Evolutionary conservation across 2,888 invertebrate species (phyloP).

Genomic region (Gandaritis pyraliata): DNA sequence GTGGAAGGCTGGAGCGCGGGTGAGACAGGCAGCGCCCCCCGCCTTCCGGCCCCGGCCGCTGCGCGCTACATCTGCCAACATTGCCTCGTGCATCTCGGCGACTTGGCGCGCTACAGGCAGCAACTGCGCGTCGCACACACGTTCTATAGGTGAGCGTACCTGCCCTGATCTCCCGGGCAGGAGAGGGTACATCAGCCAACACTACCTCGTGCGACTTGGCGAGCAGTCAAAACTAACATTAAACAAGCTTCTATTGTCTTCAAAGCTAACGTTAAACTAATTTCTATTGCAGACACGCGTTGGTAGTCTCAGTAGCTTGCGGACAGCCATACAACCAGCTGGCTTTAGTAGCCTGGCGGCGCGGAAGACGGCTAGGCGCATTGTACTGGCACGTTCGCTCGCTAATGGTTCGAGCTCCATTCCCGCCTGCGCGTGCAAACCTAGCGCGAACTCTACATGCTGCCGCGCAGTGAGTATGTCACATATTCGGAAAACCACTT

Average conservation of each 20-base stretch:
- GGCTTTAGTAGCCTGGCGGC: conserved; percentile 91
- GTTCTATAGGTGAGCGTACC: conserved; percentile 90
- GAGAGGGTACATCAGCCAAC: too few relatives aligned
- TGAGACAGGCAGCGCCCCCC: conserved; percentile 45
- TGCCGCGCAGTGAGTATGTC: conserved; percentile 56
- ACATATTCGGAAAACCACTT: not conserved
- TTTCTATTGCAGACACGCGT: conserved; percentile 85
- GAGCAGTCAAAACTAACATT: too few relatives aligned
- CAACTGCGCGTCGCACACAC: conserved; percentile 92
- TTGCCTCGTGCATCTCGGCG: conserved; percentile 94
- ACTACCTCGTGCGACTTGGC: too few relatives aligned
- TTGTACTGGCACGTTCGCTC: conserved; percentile 95
- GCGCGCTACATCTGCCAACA: conserved; percentile 95
- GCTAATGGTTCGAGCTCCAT: conserved; percentile 92
- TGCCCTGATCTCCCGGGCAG: too few relatives aligned
- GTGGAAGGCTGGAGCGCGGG: conserved; percentile 75
- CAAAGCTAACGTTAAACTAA: too few relatives aligned
- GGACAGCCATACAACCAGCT: conserved; percentile 97
- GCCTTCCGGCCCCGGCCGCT: conserved; percentile 86
- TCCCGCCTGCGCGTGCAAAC: conserved; percentile 93
- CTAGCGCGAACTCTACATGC: conserved; percentile 88
- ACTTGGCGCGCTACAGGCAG: conserved; percentile 92
- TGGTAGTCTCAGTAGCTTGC: conserved; percentile 88
- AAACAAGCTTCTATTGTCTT: too few relatives aligned
- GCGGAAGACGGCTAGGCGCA: conserved; percentile 91